Evolutionary conservation across 2,888 invertebrate genomes (phyloP).

Genomic region (Crioceris asparagi): DNA sequence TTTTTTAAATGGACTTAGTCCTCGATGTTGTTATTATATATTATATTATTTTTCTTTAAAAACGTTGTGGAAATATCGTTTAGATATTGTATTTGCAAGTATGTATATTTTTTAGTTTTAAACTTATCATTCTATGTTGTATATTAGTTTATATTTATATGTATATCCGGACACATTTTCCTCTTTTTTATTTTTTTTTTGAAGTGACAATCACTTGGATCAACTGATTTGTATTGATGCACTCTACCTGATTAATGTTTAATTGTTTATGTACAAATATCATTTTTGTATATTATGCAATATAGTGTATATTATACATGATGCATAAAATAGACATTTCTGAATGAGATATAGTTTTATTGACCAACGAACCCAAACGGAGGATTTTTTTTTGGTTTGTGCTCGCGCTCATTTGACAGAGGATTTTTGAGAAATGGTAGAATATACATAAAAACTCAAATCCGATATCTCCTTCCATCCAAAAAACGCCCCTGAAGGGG

Average conservation of each 20-base stretch:
- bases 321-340: conserved; percentile 18
- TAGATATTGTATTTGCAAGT: conserved; percentile 10
- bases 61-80: neutral
- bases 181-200: conserved; percentile 15
- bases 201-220: conserved; percentile 27
- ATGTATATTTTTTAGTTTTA: conserved; percentile 10
- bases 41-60: conserved; percentile 7
- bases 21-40: conserved; percentile 9
- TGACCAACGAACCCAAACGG: too few relatives aligned
- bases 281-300: conserved; percentile 23
- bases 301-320: too few relatives aligned
- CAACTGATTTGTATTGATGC: conserved; percentile 24
- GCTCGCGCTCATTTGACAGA: too few relatives aligned
- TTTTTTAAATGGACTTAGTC: conserved; percentile 13
- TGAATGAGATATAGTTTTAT: too few relatives aligned
- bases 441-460: too few relatives aligned
- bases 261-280: conserved; percentile 25
- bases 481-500: too few relatives aligned
- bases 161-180: conserved; percentile 12
- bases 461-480: too few relatives aligned
- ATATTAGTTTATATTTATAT: too few relatives aligned
- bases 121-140: conserved; percentile 8
- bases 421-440: too few relatives aligned
- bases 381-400: too few relatives aligned
- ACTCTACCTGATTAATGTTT: conserved; percentile 23